phyloP scores from a whole-genome alignment of 2,113 vertebrate genomes.

The Peromyscus polionotus region DNA sequence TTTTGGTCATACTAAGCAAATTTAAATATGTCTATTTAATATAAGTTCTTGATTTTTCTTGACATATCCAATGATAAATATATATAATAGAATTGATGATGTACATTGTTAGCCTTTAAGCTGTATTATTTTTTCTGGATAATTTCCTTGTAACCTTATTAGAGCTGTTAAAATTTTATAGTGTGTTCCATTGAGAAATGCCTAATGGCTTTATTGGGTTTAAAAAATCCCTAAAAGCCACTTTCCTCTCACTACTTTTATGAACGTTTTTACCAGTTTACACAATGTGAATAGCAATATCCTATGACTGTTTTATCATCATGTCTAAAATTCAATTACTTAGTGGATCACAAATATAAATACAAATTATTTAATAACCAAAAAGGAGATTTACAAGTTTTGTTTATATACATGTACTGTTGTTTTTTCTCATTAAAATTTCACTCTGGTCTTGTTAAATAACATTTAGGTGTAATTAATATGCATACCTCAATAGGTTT shows the following conservation, averaged over 20 bases:
- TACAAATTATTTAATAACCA: background rate
- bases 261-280: background rate
- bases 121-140: background rate
- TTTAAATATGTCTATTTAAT: background rate
- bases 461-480: constrained; percentile 30
- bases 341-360: background rate
- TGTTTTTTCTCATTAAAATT: constrained; percentile 15
- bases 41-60: background rate
- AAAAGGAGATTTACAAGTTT: background rate
- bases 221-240: background rate
- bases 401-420: background rate
- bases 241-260: background rate
- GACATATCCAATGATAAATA: background rate
- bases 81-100: background rate
- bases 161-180: constrained; percentile 2
- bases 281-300: background rate
- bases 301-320: background rate
- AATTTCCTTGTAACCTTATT: background rate
- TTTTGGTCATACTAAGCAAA: background rate
- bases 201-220: background rate
- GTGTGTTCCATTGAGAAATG: background rate
- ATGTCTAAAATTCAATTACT: background rate
- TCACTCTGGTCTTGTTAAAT: background rate
- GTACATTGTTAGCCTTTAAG: background rate
- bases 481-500: background rate